Conservation (phyloP, 2,797 vertebrate genomes). For the Sparidentex hasta region DNA sequence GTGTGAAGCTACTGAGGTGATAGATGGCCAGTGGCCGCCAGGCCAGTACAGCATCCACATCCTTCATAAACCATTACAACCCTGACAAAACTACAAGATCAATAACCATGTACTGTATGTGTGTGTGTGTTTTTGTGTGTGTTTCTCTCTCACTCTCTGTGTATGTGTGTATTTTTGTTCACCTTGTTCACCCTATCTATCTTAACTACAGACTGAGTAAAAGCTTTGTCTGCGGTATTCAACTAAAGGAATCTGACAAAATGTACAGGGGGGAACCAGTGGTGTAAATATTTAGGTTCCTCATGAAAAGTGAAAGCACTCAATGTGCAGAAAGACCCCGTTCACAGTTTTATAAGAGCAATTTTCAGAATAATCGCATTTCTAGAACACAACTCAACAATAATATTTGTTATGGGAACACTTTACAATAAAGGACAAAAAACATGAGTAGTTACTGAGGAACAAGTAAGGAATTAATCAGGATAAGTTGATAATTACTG, state of each 20-base stretch:
- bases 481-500: too few species aligned
- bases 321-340: neutral
- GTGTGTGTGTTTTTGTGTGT: neutral
- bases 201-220: neutral
- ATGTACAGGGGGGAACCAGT: neutral
- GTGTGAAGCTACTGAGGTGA: conserved; percentile 27
- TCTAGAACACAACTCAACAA: neutral
- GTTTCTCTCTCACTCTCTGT: neutral
- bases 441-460: too few species aligned
- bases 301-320: neutral
- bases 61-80: conserved; percentile 33
- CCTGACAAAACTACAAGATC: conserved; percentile 38
- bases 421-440: too few species aligned
- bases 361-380: neutral
- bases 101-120: conserved; percentile 21
- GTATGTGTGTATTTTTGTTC: neutral
- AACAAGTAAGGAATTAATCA: too few species aligned
- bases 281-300: neutral
- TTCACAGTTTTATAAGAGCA: neutral
- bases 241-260: neutral
- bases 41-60: conserved; percentile 43
- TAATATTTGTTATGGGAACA: too few species aligned
- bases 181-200: neutral
- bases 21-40: conserved; percentile 22
- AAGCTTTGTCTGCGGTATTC: neutral